Evolutionary conservation across 2,113 vertebrate species (phyloP).

Genomic region (Prolemur simus): DNA sequence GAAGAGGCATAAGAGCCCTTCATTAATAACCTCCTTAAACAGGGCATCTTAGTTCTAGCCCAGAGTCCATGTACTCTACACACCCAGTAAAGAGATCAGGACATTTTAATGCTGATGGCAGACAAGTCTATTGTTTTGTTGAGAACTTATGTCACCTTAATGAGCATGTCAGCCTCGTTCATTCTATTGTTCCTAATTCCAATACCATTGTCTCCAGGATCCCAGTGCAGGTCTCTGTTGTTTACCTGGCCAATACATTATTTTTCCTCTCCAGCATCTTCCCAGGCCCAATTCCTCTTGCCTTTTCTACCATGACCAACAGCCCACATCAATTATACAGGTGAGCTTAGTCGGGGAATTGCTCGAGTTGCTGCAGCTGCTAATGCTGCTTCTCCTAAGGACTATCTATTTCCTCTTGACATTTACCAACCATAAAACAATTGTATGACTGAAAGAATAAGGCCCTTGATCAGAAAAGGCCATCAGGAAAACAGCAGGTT

Average conservation of each 20-base stretch:
- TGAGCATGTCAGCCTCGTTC: background rate
- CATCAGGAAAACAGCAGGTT: background rate
- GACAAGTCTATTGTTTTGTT: background rate
- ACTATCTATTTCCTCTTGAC: slow-evolving; percentile 50
- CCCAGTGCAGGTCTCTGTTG: background rate
- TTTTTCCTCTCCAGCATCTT: background rate
- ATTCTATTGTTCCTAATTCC: background rate
- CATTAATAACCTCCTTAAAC: background rate
- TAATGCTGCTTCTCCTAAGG: background rate
- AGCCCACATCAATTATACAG: background rate
- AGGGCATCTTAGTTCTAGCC: background rate
- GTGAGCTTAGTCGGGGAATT: background rate
- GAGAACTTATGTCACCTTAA: background rate
- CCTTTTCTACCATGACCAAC: background rate
- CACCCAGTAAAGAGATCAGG: background rate
- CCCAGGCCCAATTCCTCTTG: background rate
- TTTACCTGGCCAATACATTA: background rate
- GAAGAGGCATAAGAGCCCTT: background rate
- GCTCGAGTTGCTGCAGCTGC: background rate
- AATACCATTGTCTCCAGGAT: background rate
- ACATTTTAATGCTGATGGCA: background rate
- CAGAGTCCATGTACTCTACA: background rate
- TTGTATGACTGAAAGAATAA: slow-evolving; percentile 3
- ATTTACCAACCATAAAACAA: slow-evolving; percentile 34
- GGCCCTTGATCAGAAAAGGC: slow-evolving; percentile 3